These are phyloP conservation scores for Lepidurus apus DNA, from an alignment of 1,140 invertebrate genomes.

Conservation along the genomic window DNA sequence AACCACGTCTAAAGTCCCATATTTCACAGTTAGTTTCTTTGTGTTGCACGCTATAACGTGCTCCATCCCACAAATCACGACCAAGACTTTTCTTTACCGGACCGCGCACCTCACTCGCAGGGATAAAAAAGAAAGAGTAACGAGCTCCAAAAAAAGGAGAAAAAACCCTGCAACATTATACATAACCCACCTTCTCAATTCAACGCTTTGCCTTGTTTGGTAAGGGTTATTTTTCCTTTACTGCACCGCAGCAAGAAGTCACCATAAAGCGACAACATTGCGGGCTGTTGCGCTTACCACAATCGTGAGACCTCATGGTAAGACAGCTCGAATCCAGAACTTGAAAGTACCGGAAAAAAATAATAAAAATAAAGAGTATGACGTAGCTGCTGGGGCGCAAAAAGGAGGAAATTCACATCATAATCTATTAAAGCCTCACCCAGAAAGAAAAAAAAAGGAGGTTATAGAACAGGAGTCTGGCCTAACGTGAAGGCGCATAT, in stretches of 20 bases:
- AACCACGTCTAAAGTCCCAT: not conserved
- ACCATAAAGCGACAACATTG: not conserved
- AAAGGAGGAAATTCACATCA: slow-evolving; percentile 9
- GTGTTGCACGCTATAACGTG: not conserved
- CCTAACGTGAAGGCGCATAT: not conserved
- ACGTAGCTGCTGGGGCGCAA: not conserved
- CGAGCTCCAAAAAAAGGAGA: not conserved
- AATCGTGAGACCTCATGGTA: slow-evolving; percentile 4
- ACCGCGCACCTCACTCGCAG: not conserved
- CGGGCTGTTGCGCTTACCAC: not conserved
- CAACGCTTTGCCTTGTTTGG: not conserved
- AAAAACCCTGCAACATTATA: not conserved
- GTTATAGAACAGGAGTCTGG: not conserved
- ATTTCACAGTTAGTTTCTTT: slow-evolving; percentile 7
- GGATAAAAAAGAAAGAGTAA: not conserved
- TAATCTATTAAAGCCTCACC: not conserved
- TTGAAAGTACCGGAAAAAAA: not conserved
- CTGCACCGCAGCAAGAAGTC: not conserved
- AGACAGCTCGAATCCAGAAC: not conserved
- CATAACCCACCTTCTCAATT: too few species aligned
- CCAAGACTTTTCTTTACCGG: not conserved
- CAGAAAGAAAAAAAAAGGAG: not conserved
- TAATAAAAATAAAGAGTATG: not conserved
- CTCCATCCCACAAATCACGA: not conserved
- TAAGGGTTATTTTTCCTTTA: not conserved